Percentiles rank a stretch among this genome's conserved stretches.
phyloP scores from a whole-genome alignment of 2,888 invertebrate species.

The Campoletis raptor region DNA sequence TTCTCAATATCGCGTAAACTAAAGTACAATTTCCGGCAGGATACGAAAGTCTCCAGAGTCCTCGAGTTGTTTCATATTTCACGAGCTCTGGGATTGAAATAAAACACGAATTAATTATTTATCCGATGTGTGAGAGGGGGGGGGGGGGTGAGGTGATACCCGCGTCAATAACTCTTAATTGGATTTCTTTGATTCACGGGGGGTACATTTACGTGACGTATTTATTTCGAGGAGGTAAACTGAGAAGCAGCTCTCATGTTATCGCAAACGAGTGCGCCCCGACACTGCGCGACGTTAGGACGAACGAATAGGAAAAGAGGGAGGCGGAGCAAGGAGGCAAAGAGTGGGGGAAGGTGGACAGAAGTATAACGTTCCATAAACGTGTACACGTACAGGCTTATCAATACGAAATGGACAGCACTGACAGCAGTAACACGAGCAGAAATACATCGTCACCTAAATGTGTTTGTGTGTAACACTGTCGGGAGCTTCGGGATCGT shows the following conservation, averaged over 20 bases:
- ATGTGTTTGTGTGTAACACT: not conserved
- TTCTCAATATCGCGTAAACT: not conserved
- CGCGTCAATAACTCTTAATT: slow-evolving; percentile 4
- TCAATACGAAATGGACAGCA: not conserved
- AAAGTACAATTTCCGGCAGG: not conserved
- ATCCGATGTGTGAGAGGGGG: not conserved
- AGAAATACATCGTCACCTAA: not conserved
- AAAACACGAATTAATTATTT: not conserved
- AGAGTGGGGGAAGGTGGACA: not conserved
- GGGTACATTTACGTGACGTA: slow-evolving; percentile 10
- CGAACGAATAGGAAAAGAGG: slow-evolving; percentile 21
- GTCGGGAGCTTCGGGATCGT: too few relatives aligned
- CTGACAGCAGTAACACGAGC: not conserved
- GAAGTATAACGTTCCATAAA: not conserved
- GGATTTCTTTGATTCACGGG: slow-evolving; percentile 14
- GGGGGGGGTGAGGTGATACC: not conserved
- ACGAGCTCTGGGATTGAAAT: not conserved
- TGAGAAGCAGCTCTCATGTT: slow-evolving; percentile 12
- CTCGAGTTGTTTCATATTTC: not conserved
- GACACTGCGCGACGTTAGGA: slow-evolving; percentile 44
- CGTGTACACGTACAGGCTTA: slow-evolving; percentile 9
- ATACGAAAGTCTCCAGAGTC: not conserved
- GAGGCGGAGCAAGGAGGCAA: not conserved
- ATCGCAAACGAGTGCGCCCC: slow-evolving; percentile 53
- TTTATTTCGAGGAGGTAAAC: not conserved